phyloP scores from a whole-genome alignment of 2,797 vertebrate genomes.

The Rhincodon typus region DNA sequence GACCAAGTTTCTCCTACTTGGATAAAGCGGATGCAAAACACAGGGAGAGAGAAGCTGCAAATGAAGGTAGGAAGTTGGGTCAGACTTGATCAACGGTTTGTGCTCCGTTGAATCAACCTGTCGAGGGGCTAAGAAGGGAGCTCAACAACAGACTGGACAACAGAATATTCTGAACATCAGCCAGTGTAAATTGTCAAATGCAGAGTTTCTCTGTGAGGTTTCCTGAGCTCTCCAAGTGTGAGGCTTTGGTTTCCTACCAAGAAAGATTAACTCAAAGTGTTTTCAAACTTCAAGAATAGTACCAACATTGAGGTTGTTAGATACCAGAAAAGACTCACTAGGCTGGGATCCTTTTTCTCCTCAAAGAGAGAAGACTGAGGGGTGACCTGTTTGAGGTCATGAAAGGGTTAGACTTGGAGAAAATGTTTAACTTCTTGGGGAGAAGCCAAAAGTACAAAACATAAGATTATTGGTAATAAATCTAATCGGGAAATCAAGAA shows the following conservation, averaged over 20 bases:
- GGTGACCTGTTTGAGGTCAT: not conserved
- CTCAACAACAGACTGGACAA: too few relatives aligned
- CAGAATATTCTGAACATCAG: not conserved
- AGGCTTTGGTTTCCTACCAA: not conserved
- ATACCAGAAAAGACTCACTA: not conserved
- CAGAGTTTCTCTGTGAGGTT: not conserved
- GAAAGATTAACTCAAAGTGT: not conserved
- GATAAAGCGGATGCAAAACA: conserved; percentile 93
- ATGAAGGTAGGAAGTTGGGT: conserved; percentile 66
- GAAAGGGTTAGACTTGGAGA: not conserved
- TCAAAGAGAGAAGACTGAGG: not conserved
- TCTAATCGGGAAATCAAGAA: not conserved
- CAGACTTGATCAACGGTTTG: not conserved
- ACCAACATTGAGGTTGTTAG: not conserved
- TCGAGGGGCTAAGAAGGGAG: not conserved
- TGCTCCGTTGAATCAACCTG: not conserved
- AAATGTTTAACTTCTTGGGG: not conserved
- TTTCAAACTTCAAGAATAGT: not conserved
- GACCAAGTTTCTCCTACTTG: conserved; percentile 90
- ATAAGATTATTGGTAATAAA: not conserved
- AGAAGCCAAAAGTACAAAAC: not conserved
- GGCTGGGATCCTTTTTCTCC: not conserved
- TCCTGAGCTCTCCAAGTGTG: not conserved
- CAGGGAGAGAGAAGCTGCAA: conserved; percentile 85
- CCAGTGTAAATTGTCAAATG: not conserved